phyloP scores from a whole-genome alignment of 2,888 invertebrate genomes.

The Cephus pygmeus region DNA sequence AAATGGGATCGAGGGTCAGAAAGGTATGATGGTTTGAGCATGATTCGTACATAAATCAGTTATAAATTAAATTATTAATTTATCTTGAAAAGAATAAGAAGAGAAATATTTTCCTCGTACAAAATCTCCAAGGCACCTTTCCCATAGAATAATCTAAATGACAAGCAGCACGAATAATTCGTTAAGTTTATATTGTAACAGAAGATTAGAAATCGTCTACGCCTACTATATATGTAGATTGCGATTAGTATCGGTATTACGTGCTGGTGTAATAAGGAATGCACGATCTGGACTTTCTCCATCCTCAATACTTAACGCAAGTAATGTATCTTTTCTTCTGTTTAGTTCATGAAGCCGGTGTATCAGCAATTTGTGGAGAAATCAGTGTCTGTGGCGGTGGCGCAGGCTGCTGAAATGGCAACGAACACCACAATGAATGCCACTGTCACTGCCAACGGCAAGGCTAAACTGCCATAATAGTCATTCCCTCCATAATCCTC shows the following conservation, averaged over 20 bases:
- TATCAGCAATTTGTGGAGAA: conserved; percentile 85
- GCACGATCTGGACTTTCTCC: background rate
- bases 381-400: conserved; percentile 84
- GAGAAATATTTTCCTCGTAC: conserved; percentile 1
- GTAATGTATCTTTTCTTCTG: conserved; percentile 37
- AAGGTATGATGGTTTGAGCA: conserved; percentile 42
- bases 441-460: conserved; percentile 69
- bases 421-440: conserved; percentile 68
- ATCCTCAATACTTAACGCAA: background rate
- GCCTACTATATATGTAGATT: background rate
- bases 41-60: background rate
- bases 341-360: conserved; percentile 84
- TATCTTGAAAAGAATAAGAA: conserved; percentile 1
- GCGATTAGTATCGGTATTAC: background rate
- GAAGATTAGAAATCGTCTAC: background rate
- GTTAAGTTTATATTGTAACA: background rate
- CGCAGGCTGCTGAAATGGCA: conserved; percentile 79
- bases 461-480: conserved; percentile 74
- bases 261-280: background rate
- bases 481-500: conserved; percentile 34
- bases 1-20: conserved; percentile 37
- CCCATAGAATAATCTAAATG: background rate
- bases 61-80: background rate
- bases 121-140: background rate
- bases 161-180: background rate